phyloP scores from a whole-genome alignment of 2,797 vertebrate genomes.

The Psittacula derbiana region DNA sequence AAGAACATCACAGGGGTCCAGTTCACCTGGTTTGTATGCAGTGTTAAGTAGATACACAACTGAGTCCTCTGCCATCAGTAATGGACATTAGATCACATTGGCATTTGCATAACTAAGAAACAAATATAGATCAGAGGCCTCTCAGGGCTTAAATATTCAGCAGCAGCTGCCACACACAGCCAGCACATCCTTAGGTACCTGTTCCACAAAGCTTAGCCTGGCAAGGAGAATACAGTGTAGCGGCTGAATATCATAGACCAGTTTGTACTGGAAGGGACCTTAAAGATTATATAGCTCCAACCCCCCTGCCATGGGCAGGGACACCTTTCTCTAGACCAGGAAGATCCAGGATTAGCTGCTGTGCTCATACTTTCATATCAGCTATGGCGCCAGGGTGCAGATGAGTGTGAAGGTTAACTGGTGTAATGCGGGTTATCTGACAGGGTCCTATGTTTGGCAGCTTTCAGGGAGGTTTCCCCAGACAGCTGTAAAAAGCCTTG shows the following conservation, averaged over 20 bases:
- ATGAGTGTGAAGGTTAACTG: background rate
- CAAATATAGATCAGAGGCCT: background rate
- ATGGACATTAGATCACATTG: fast-evolving
- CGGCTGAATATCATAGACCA: background rate
- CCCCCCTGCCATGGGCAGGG: background rate
- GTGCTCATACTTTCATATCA: background rate
- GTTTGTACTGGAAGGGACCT: background rate
- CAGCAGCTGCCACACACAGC: background rate
- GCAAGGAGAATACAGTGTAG: background rate
- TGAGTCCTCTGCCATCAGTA: background rate
- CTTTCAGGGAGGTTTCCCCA: background rate
- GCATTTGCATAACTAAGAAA: too few relatives aligned
- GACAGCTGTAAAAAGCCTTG: background rate
- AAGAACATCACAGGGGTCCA: background rate
- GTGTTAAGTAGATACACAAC: background rate
- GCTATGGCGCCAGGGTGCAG: fast-evolving
- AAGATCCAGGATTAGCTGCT: background rate
- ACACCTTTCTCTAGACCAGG: background rate
- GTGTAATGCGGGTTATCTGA: background rate
- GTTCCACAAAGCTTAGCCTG: background rate
- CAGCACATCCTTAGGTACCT: background rate
- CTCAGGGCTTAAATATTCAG: background rate
- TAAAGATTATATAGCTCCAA: background rate
- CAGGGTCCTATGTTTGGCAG: background rate
- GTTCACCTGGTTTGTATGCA: background rate